These are phyloP conservation scores for Aphelenchoides fujianensis DNA, from an alignment of 1,140 invertebrate species.

Conservation along the genomic window DNA sequence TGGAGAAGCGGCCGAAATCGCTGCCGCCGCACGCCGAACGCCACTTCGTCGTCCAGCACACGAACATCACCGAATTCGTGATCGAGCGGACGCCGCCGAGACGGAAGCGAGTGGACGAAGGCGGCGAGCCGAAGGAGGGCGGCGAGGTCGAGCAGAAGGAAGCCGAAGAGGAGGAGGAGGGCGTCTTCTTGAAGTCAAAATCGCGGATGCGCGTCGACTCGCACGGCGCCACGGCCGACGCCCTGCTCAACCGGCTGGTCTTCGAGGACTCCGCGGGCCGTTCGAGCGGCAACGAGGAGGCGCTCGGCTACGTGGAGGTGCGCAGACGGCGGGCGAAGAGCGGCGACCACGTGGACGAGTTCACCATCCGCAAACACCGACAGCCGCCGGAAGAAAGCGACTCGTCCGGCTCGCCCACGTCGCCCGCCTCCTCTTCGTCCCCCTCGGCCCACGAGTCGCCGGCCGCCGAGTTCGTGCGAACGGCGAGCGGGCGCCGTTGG, in stretches of 20 bases:
- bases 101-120: background rate
- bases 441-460: too few relatives aligned
- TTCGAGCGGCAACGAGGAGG: background rate
- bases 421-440: background rate
- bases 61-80: conserved; percentile 12
- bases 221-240: background rate
- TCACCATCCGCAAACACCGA: background rate
- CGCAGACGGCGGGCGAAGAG: background rate
- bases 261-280: background rate
- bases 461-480: background rate
- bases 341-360: background rate
- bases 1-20: conserved; percentile 7
- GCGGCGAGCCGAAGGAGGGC: too few relatives aligned
- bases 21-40: background rate
- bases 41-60: background rate
- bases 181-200: background rate
- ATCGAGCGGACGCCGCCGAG: background rate
- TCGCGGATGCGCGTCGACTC: background rate
- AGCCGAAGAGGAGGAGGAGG: background rate
- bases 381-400: background rate
- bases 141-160: background rate
- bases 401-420: background rate
- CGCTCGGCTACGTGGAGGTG: background rate
- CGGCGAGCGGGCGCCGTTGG: background rate
- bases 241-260: background rate